Conservation (phyloP, 2,888 invertebrate species). For the Pyrochroa serraticornis region DNA sequence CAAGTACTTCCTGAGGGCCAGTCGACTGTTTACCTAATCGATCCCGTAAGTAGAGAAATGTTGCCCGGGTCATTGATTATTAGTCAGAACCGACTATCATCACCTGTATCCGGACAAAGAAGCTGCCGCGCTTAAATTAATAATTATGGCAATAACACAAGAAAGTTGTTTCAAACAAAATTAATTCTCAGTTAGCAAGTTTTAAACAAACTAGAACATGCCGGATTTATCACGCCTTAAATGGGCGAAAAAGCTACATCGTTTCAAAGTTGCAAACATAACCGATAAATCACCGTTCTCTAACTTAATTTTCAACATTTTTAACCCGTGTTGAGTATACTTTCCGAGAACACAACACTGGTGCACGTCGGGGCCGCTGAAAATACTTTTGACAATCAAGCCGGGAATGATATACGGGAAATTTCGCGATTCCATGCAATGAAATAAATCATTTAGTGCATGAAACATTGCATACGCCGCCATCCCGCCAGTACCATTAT, state of each 20-base stretch:
- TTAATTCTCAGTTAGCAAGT: conserved; percentile 23
- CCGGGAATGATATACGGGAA: too few species aligned
- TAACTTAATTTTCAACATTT: conserved; percentile 27
- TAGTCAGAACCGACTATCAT: too few species aligned
- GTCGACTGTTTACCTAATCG: too few species aligned
- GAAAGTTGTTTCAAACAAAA: background rate
- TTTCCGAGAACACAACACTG: too few species aligned
- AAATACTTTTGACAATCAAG: too few species aligned
- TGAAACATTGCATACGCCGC: conserved; percentile 1
- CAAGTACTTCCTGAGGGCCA: too few species aligned
- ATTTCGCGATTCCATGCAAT: background rate
- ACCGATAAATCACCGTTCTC: conserved; percentile 26
- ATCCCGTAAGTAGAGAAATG: too few species aligned
- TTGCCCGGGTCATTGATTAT: too few species aligned
- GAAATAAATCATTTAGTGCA: conserved; percentile 1
- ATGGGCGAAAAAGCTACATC: conserved; percentile 22
- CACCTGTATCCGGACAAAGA: too few species aligned
- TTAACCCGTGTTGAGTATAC: conserved; percentile 3
- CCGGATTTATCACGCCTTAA: conserved; percentile 16
- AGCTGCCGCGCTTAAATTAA: too few species aligned
- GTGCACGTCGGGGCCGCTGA: too few species aligned
- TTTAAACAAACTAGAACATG: conserved; percentile 17
- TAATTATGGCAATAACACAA: too few species aligned
- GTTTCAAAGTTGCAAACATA: conserved; percentile 28
- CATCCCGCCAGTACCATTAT: conserved; percentile 1